Conservation (phyloP, 2,797 vertebrate genomes). For the Erpetoichthys calabaricus region DNA sequence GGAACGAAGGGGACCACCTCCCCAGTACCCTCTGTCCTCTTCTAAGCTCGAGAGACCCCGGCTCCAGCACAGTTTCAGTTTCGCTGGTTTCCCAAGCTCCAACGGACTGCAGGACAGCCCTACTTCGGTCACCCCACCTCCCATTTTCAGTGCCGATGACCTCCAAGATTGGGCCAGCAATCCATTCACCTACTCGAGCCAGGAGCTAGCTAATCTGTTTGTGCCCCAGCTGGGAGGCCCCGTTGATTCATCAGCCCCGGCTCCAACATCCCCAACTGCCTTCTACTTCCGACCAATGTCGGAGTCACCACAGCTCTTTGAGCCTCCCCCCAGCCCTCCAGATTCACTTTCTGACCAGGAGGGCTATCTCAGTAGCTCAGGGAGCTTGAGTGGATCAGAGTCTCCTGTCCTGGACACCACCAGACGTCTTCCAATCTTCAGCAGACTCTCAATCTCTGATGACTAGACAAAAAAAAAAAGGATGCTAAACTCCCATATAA, state of each 20-base stretch:
- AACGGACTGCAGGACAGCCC: constrained; percentile 83
- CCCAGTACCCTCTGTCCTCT: constrained; percentile 47
- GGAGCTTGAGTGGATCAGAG: constrained; percentile 86
- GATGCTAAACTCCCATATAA: constrained; percentile 21
- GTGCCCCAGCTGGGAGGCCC: constrained; percentile 70
- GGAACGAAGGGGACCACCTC: constrained; percentile 68
- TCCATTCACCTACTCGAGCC: constrained; percentile 94
- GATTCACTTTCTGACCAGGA: constrained; percentile 96
- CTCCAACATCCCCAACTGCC: constrained; percentile 60
- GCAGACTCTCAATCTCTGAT: constrained; percentile 94
- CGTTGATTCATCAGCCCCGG: constrained; percentile 47
- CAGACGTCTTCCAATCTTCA: constrained; percentile 94
- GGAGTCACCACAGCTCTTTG: constrained; percentile 80
- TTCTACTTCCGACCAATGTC: constrained; percentile 86
- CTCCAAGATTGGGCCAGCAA: constrained; percentile 80
- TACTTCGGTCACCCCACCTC: constrained; percentile 85
- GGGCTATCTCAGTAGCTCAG: constrained; percentile 92
- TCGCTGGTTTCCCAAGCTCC: constrained; percentile 78
- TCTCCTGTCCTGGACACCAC: constrained; percentile 85
- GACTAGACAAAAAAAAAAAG: constrained; percentile 55
- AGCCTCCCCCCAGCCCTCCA: constrained; percentile 79
- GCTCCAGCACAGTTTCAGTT: constrained; percentile 96
- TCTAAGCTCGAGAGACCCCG: constrained; percentile 68
- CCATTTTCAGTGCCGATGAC: constrained; percentile 82
- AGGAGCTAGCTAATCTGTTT: constrained; percentile 90